A percentile compares a stretch with the other conserved stretches of the same genome.
phyloP scores from a whole-genome alignment of 2,888 invertebrate genomes.

The Ophioninae sp. region DNA sequence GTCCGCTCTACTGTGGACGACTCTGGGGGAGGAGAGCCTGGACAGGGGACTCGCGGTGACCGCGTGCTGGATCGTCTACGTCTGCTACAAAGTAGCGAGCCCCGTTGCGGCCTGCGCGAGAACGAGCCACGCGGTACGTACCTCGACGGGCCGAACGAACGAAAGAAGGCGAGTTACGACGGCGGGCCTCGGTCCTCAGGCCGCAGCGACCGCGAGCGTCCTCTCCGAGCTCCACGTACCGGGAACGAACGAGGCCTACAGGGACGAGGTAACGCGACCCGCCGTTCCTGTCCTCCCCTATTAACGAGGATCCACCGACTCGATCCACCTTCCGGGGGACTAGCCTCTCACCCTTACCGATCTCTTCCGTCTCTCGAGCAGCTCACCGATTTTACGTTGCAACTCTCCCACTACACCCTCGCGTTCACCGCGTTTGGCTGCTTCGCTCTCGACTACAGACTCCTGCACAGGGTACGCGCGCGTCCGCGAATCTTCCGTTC shows the following conservation, averaged over 20 bases:
- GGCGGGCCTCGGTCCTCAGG: too few species aligned
- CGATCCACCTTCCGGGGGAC: too few species aligned
- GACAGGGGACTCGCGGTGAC: slow-evolving; percentile 33
- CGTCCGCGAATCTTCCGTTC: too few species aligned
- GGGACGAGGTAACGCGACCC: slow-evolving; percentile 67
- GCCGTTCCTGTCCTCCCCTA: not conserved
- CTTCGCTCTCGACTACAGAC: slow-evolving; percentile 69
- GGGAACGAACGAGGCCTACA: slow-evolving; percentile 66
- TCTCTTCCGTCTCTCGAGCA: slow-evolving; percentile 48
- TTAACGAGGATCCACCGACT: too few species aligned
- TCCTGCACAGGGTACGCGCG: slow-evolving; percentile 71
- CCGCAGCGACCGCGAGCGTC: slow-evolving; percentile 69
- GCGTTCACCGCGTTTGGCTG: slow-evolving; percentile 71
- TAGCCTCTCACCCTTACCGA: too few species aligned
- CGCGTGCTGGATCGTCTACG: slow-evolving; percentile 56
- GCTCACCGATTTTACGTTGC: slow-evolving; percentile 72
- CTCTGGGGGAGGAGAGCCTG: rapidly evolving
- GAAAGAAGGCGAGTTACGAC: too few species aligned
- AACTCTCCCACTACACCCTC: slow-evolving; percentile 71
- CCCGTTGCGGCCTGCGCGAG: slow-evolving; percentile 63
- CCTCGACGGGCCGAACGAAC: too few species aligned
- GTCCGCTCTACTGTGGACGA: slow-evolving; percentile 49
- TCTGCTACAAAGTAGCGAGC: slow-evolving; percentile 51
- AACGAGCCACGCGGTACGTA: slow-evolving; percentile 62
- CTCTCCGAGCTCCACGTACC: slow-evolving; percentile 72